Conservation (phyloP, 2,888 invertebrate species). For the Pterostichus madidus region DNA sequence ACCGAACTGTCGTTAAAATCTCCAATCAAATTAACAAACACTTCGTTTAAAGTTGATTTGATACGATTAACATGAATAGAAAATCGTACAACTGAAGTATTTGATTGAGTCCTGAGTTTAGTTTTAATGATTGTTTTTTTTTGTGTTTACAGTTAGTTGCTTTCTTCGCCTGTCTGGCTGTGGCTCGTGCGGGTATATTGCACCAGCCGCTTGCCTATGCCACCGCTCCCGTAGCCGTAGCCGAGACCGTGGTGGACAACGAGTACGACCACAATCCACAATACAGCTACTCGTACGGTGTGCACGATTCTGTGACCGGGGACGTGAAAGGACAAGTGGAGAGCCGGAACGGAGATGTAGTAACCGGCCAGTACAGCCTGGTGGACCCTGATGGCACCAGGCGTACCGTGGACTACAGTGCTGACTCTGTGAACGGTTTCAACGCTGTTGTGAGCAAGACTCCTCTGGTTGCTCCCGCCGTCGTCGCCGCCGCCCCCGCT, state of each 20-base stretch:
- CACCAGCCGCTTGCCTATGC: conserved; percentile 68
- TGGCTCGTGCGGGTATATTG: conserved; percentile 68
- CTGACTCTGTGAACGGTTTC: conserved; percentile 79
- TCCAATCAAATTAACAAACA: conserved; percentile 47
- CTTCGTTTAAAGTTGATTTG: conserved; percentile 31
- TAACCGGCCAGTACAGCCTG: conserved; percentile 81
- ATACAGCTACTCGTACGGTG: conserved; percentile 81
- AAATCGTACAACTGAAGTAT: not conserved
- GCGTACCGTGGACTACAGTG: conserved; percentile 82
- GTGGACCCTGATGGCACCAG: conserved; percentile 82
- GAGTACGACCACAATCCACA: conserved; percentile 76
- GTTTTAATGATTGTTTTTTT: not conserved
- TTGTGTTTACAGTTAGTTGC: conserved; percentile 67
- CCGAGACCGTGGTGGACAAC: conserved; percentile 67
- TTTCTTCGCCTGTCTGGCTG: conserved; percentile 68
- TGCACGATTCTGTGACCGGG: conserved; percentile 80
- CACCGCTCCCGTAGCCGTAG: conserved; percentile 69
- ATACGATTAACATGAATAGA: conserved; percentile 11
- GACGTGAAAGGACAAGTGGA: conserved; percentile 82
- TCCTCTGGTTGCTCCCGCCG: conserved; percentile 73
- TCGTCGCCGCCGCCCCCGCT: conserved; percentile 69
- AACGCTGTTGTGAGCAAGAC: conserved; percentile 80
- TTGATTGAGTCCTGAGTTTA: not conserved
- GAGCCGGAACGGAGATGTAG: conserved; percentile 82
- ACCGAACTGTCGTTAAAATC: conserved; percentile 3